Percentiles rank a stretch among this genome's conserved stretches.
Evolutionary conservation across 2,113 vertebrate genomes (phyloP).

Genomic region (Ictalurus punctatus): DNA sequence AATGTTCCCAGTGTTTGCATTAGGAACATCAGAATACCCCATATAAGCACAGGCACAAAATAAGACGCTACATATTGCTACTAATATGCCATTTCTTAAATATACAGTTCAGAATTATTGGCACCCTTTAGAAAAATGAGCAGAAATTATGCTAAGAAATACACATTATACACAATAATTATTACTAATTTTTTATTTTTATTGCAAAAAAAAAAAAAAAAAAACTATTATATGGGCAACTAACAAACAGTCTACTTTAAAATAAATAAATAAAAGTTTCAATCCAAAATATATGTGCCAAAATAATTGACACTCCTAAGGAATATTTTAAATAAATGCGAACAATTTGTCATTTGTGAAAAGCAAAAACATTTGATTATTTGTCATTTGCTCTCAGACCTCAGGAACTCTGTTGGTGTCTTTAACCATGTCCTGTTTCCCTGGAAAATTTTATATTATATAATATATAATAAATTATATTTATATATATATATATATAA

Average conservation of each 20-base stretch:
- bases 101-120: not conserved
- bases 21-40: not conserved
- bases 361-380: not conserved
- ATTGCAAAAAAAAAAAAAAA: not conserved
- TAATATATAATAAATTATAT: too few relatives aligned
- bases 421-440: too few relatives aligned
- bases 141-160: not conserved
- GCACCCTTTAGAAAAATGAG: not conserved
- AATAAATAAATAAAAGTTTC: not conserved
- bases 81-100: not conserved
- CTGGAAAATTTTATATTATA: too few relatives aligned
- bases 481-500: too few relatives aligned
- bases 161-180: not conserved
- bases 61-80: not conserved
- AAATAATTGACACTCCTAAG: not conserved
- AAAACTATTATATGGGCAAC: not conserved
- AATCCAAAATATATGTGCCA: not conserved
- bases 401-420: not conserved
- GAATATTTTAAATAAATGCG: not conserved
- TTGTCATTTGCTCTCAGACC: not conserved
- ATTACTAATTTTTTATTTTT: not conserved
- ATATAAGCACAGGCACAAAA: not conserved
- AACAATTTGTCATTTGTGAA: not conserved
- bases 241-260: not conserved
- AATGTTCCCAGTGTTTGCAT: constrained; percentile 24